Conservation (phyloP, 92 coral and sea anemone species). For the Porites divaricata region DNA sequence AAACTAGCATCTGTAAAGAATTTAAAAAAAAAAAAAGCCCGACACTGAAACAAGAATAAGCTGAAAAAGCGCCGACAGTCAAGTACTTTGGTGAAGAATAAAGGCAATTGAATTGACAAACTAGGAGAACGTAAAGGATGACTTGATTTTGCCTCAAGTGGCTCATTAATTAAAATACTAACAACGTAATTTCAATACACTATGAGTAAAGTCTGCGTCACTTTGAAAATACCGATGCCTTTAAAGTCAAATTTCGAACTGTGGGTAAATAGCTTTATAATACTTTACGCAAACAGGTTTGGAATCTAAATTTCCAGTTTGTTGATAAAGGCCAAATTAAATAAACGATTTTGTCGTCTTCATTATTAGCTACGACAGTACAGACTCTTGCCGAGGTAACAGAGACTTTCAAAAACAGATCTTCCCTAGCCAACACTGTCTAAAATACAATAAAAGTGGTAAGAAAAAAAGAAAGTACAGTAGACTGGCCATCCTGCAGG, state of each 20-base stretch:
- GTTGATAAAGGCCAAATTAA: neutral
- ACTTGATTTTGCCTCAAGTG: constrained; percentile 15
- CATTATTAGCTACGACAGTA: neutral
- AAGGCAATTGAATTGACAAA: constrained; percentile 19
- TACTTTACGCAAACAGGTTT: neutral
- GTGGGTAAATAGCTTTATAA: neutral
- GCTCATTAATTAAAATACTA: constrained; percentile 36
- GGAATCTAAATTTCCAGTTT: neutral
- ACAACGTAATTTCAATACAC: constrained; percentile 18
- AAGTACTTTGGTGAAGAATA: neutral
- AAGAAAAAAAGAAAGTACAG: neutral
- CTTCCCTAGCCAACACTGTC: constrained; percentile 8
- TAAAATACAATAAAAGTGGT: constrained; percentile 12
- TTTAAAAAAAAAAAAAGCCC: too few relatives aligned
- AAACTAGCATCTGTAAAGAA: too few relatives aligned
- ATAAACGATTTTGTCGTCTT: neutral
- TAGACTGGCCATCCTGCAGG: neutral
- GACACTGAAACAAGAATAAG: too few relatives aligned
- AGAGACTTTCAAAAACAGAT: neutral
- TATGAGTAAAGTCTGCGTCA: neutral
- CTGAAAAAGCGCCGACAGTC: too few relatives aligned
- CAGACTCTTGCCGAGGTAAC: constrained; percentile 1
- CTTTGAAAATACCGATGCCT: neutral
- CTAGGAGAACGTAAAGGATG: constrained; percentile 23
- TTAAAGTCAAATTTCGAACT: constrained; percentile 6